Base-by-base conservation (phyloP, 2,113 vertebrate species). In the Gobius niger region DNA sequence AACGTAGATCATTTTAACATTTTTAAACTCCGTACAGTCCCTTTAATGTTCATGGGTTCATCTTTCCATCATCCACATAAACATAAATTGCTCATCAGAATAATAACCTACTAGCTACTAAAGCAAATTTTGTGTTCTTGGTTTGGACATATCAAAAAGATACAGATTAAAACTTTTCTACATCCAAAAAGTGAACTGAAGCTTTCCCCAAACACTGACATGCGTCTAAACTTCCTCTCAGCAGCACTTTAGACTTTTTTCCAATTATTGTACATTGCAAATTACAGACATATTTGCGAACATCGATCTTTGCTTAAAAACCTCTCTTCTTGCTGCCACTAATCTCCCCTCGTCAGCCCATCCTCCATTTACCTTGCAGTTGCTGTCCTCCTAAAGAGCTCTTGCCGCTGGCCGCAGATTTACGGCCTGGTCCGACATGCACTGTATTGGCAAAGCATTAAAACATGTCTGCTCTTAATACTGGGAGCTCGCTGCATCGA, bases 401-500 rank as follows among this genome's bases (percentile, higher is more conserved):
- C 80, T 16, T 56, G 80, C 77, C 72, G 78, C 84, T 90, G 85
- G 82, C 76, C 44, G 85, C 75, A 90, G 90, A 93, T 92, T 93
- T 92, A 93, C 82, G 78, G 80, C 66, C 63, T 42, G 44, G 82
- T 80, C 91, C 83, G 85, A 90, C 89, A 92, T 91, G 87, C 84
- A 82, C 83, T 80, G 78, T 93, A 93, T 93, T 89, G 92, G 89
- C 87, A 93, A 93, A 92, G 89, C 91, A 92, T 92, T 93, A 93
- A 54, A 93, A 93, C 88, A 86, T 91, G 92, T 93, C 92, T 82
- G 75, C 85, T 91, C 88, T 91, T 92, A 93, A 93, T 92, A 92
- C 85, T 84, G 82, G 83, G 83, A 90, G 88, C 90, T 86, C 89
- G 83, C 85, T 82, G 83, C 87, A 88, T 92, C 90, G 89, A 92